Evolutionary conservation across 2,113 vertebrate genomes (phyloP), one percentile per base, ranked within the genome.

Genomic region (Lampris megalopsis): DNA sequence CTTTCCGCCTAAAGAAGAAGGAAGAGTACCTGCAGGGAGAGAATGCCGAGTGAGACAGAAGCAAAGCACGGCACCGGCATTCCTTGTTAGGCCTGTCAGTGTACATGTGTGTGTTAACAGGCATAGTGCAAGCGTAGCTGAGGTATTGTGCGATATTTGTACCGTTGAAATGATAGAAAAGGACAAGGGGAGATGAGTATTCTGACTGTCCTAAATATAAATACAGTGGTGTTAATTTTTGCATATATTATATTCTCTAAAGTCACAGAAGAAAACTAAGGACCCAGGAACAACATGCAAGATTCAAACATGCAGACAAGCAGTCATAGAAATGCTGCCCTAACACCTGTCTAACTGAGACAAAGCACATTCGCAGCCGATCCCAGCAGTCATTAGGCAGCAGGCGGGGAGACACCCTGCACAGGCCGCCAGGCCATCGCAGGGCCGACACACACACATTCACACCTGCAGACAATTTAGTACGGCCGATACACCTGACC

Each of bases 1-100:
- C 98, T 93, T 99, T 99, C 90, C 97, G 96, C 94, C 96, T 97
- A 96, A 98, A 98, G 96, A 99, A 99, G 96, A 99, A 97, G 80
- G 98, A 99, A 79, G 98, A 98, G 86, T 97, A 99, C 96, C 98
- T 99, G 96, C 88, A 94, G 96, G 93, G 86, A 96, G 93, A 90
- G 91, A 92, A 82, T 74, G 83, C 90, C 95, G 88, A 91, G 91
- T 94, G 90, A 89, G 83, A 84, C 42, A 86, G 75, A 79, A 48
- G 89, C 24, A 87, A 68, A 76, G 85, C 78, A 75, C 35, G 66
- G 85, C 78, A 74, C 35, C 65, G 71, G 69, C 54, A 1, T 71
- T 86, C 69, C 38, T 35, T 3, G 91, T 6, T 9, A 54, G 71
- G 24, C 7, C 48, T 54, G 52, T 65, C 13, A 73, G 47, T 61